Conservation (phyloP, 2,113 vertebrate genomes). For the Ictalurus punctatus region DNA sequence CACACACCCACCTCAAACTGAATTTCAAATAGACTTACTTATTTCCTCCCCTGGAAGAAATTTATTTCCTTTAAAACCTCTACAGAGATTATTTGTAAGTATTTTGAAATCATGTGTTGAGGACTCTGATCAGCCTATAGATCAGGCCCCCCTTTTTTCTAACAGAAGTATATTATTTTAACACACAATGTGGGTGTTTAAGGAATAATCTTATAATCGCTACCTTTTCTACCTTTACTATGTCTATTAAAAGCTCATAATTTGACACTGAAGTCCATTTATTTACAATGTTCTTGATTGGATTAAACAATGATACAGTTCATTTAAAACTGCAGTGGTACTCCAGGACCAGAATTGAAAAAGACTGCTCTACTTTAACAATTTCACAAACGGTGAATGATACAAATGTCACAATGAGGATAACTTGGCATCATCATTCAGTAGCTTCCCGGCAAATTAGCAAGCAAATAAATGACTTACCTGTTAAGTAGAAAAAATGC, state of each 20-base stretch:
- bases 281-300: neutral
- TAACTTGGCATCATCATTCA: neutral
- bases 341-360: neutral
- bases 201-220: neutral
- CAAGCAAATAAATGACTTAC: neutral
- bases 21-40: neutral
- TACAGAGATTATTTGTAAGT: neutral
- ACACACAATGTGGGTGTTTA: neutral
- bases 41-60: neutral
- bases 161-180: neutral
- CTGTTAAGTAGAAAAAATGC: neutral
- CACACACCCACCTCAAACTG: neutral
- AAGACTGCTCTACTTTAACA: neutral
- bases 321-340: neutral
- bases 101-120: neutral
- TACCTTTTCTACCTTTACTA: neutral
- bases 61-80: neutral
- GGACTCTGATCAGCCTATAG: neutral
- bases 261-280: neutral
- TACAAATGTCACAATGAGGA: neutral
- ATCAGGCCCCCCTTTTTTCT: neutral
- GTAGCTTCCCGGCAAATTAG: neutral
- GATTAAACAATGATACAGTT: neutral
- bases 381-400: neutral
- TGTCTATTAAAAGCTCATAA: neutral